phyloP scores from a whole-genome alignment of 2,888 invertebrate species.

The Callosobruchus maculatus region DNA sequence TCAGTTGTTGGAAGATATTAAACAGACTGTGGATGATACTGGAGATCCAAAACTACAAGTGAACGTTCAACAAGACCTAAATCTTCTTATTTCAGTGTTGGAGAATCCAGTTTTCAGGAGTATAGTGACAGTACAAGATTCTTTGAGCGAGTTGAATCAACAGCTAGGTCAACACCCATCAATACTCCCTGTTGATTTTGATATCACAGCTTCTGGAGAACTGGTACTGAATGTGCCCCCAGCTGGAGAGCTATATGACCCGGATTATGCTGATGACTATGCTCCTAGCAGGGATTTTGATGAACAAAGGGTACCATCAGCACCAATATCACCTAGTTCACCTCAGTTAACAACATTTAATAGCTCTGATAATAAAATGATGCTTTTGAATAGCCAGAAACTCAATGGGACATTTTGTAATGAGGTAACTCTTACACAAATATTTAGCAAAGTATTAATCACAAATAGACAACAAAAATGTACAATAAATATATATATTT shows the following conservation, averaged over 20 bases:
- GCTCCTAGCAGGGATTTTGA: constrained; percentile 58
- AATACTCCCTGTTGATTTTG: constrained; percentile 89
- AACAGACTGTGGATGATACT: constrained; percentile 78
- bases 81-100: constrained; percentile 75
- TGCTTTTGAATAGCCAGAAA: constrained; percentile 67
- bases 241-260: constrained; percentile 55
- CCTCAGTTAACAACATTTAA: constrained; percentile 74
- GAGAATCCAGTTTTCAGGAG: constrained; percentile 90
- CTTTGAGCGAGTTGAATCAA: constrained; percentile 79
- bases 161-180: constrained; percentile 89
- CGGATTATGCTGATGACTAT: constrained; percentile 52
- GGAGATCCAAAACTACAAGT: constrained; percentile 79
- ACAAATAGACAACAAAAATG: too few relatives aligned
- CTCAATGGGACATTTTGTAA: constrained; percentile 62
- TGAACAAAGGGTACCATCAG: constrained; percentile 74
- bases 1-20: constrained; percentile 84
- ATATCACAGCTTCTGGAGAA: constrained; percentile 75
- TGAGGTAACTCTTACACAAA: constrained; percentile 54
- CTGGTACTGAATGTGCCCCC: constrained; percentile 64
- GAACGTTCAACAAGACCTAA: constrained; percentile 73
- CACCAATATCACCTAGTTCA: constrained; percentile 67
- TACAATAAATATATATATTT: too few relatives aligned
- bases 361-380: constrained; percentile 75
- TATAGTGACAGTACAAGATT: constrained; percentile 88
- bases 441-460: too few relatives aligned